A percentile compares a stretch with the other conserved stretches of the same genome.
These are phyloP conservation scores for Rhombomys opimus DNA, from an alignment of 2,113 vertebrate genomes.

Conservation along the genomic window DNA sequence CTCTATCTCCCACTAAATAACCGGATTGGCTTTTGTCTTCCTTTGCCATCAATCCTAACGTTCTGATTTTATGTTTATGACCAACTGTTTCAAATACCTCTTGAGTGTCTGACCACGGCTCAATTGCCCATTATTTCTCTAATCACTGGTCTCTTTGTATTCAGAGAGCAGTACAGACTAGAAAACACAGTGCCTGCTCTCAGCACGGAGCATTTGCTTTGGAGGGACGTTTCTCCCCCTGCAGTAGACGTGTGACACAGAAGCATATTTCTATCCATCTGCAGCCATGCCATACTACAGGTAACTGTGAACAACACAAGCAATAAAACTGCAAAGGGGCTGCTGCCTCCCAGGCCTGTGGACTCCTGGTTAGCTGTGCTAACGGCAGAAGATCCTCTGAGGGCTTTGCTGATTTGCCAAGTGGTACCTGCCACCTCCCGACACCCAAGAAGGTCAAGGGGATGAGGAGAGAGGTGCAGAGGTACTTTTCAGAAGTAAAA, in stretches of 20 bases:
- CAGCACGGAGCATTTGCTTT: conserved; percentile 64
- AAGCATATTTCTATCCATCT: conserved; percentile 81
- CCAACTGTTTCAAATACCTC: conserved; percentile 74
- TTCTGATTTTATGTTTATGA: conserved; percentile 80
- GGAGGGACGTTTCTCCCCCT: conserved; percentile 10
- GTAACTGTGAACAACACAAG: conserved; percentile 75
- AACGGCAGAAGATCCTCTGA: neutral
- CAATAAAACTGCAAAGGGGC: conserved; percentile 50
- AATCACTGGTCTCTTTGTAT: conserved; percentile 76
- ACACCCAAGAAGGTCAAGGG: neutral
- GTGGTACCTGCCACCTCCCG: neutral
- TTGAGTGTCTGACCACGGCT: conserved; percentile 75
- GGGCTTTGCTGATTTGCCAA: neutral
- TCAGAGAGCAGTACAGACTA: conserved; percentile 66
- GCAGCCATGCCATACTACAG: conserved; percentile 50
- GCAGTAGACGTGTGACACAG: conserved; percentile 54
- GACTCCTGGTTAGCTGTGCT: neutral
- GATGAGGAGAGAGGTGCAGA: neutral
- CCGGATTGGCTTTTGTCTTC: neutral
- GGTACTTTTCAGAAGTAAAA: neutral
- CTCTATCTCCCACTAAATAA: neutral
- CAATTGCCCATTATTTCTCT: conserved; percentile 78
- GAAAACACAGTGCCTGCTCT: conserved; percentile 67
- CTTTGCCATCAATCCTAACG: conserved; percentile 27
- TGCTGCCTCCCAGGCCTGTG: neutral